A percentile compares a stretch with the other conserved stretches of the same genome.
phyloP scores from a whole-genome alignment of 1,140 invertebrate genomes.

The Antheraea pernyi region DNA sequence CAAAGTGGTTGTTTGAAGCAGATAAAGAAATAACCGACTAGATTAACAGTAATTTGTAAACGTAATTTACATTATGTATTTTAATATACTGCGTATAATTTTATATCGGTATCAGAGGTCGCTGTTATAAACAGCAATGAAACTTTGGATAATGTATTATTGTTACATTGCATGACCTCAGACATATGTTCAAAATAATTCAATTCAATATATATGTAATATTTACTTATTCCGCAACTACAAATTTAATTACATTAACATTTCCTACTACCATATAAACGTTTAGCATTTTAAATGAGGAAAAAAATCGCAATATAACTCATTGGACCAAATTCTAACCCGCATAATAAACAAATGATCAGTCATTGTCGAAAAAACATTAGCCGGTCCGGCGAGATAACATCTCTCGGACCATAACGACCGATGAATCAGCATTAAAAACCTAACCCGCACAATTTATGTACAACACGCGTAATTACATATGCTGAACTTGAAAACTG shows the following conservation, averaged over 20 bases:
- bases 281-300: background rate
- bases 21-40: no score
- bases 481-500: slow-evolving; percentile 35
- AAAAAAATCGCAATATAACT: slow-evolving; percentile 1
- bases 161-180: background rate
- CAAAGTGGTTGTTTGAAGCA: no score
- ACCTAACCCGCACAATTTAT: slow-evolving; percentile 48
- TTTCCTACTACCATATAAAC: background rate
- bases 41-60: no score
- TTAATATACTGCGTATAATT: background rate
- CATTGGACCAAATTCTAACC: slow-evolving; percentile 2
- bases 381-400: slow-evolving; percentile 36
- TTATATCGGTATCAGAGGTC: background rate
- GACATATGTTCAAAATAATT: background rate
- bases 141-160: background rate
- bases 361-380: slow-evolving; percentile 38
- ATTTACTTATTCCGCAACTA: background rate
- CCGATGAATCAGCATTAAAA: slow-evolving; percentile 62
- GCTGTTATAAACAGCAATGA: background rate
- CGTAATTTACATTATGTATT: no score
- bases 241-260: background rate
- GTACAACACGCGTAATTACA: slow-evolving; percentile 39
- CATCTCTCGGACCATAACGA: slow-evolving; percentile 39
- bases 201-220: background rate
- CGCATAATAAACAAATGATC: slow-evolving; percentile 37